A percentile compares a stretch with the other conserved stretches of the same genome.
These are phyloP conservation scores for Dynastes grantii DNA, from an alignment of 2,888 invertebrate species.

Conservation along the genomic window DNA sequence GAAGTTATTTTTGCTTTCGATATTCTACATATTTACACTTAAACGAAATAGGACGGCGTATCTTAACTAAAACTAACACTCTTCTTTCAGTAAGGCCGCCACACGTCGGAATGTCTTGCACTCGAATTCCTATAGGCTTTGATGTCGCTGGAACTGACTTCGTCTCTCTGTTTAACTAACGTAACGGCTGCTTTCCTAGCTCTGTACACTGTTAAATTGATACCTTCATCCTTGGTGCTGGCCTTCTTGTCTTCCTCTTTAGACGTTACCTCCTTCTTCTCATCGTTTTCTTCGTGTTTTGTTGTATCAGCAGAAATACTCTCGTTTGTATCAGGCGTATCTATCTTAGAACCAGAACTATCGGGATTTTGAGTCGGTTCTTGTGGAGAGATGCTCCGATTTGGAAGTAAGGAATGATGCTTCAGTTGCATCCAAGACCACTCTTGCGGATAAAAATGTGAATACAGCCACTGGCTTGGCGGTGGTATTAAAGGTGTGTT, in stretches of 20 bases:
- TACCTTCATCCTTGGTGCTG: slow-evolving; percentile 61
- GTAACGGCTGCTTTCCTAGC: slow-evolving; percentile 67
- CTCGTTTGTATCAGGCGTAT: slow-evolving; percentile 60
- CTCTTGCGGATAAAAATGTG: slow-evolving; percentile 83
- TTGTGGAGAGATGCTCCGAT: slow-evolving; percentile 60
- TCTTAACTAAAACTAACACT: slow-evolving; percentile 16
- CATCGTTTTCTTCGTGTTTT: slow-evolving; percentile 43
- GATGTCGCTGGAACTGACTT: slow-evolving; percentile 68
- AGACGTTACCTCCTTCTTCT: slow-evolving; percentile 29
- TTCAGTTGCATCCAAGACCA: slow-evolving; percentile 78
- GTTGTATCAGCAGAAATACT: slow-evolving; percentile 41
- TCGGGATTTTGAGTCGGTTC: slow-evolving; percentile 60
- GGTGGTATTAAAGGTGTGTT: slow-evolving; percentile 84
- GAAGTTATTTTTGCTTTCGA: not conserved
- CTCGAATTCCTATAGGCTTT: slow-evolving; percentile 69
- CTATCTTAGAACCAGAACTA: slow-evolving; percentile 60
- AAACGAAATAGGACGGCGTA: slow-evolving; percentile 34
- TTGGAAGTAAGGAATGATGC: slow-evolving; percentile 59
- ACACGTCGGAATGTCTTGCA: slow-evolving; percentile 79
- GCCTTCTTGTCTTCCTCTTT: slow-evolving; percentile 41
- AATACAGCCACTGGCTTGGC: slow-evolving; percentile 85
- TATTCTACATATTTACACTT: slow-evolving; percentile 16
- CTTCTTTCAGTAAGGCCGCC: slow-evolving; percentile 81
- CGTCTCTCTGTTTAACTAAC: slow-evolving; percentile 68
- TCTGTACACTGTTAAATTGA: slow-evolving; percentile 66